A percentile compares a stretch with the other conserved stretches of the same genome.
Conservation (phyloP, 2,113 vertebrate species). For the Sarotherodon lohbergeri region DNA sequence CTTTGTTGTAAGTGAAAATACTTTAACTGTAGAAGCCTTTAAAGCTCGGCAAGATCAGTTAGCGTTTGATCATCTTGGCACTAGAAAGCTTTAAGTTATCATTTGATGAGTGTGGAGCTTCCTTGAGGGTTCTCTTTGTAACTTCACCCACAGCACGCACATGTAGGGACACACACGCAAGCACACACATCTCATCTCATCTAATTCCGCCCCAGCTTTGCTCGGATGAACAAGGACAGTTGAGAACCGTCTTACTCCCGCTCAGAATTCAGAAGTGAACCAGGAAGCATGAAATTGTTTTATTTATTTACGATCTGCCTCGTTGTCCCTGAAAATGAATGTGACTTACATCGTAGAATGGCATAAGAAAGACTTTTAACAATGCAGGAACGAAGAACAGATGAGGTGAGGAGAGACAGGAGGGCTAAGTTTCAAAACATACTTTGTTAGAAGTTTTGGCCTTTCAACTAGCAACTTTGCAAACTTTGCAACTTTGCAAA, state of each 20-base stretch:
- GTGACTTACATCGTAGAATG: conserved; percentile 41
- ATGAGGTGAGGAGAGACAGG: background rate
- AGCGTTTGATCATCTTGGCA: conserved; percentile 25
- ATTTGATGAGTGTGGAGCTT: conserved; percentile 13
- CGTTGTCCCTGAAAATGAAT: conserved; percentile 57
- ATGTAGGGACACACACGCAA: background rate
- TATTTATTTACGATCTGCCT: conserved; percentile 65
- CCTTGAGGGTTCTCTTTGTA: conserved; percentile 22
- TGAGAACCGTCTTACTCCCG: conserved; percentile 44
- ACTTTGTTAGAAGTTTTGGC: background rate
- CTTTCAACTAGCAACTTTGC: background rate
- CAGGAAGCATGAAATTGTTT: conserved; percentile 66
- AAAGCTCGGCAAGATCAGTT: background rate
- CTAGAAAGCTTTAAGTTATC: conserved; percentile 4
- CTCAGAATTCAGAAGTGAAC: conserved; percentile 53
- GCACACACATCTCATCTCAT: conserved; percentile 26
- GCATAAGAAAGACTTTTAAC: conserved; percentile 39
- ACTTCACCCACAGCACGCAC: background rate
- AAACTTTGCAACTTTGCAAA: background rate
- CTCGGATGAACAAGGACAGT: conserved; percentile 56
- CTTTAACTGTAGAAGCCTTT: background rate
- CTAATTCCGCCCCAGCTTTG: conserved; percentile 47
- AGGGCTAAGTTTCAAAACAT: background rate
- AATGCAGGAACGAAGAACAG: background rate
- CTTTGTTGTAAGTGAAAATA: conserved; percentile 1